Base-by-base conservation (phyloP, 2,797 vertebrate genomes). In the Gambelia wislizenii region DNA sequence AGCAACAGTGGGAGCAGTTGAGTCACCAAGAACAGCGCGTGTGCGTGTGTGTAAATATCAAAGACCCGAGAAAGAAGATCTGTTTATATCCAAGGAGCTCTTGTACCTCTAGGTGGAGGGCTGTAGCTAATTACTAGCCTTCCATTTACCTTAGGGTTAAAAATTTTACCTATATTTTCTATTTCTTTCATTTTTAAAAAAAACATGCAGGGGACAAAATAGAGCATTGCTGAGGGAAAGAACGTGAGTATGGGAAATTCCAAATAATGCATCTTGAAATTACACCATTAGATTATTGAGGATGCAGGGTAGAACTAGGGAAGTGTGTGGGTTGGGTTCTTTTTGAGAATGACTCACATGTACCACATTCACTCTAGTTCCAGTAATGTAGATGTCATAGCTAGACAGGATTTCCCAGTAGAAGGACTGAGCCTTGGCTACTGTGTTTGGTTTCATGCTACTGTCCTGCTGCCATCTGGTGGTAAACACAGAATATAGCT, bases 381-480 rank as follows among this genome's bases (percentile, higher is more conserved):
- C 80, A 0, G 89, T 86, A 95, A 94, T 84, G 86, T 14, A 61
- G 87, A 91, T 91, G 91, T 85, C 84, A 42, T n/a, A 85, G 90
- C 52, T 30, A 25, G 6, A 52, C 70, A 2, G n/a, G 0, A 20
- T 22, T 77, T 47, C 47, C n/a, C 36, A 33, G 44, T 9, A 59
- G 1, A 56, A 6, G 0, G 0, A 0, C 0, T 56, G 0, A 0
- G 20, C 0, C 2, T n/a, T 36, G 42, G 72, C 39, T 3, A 0
- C 39, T 30, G 61, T 27, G 10, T 3, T 16, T 89, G 47, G 30
- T 85, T n/a, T 18, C 72, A 33, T 64, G 42, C 64, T 91, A 36
- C 80, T 86, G 49, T 91, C 89, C 93, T 96, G 94, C 94, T 94
- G 94, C 96, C 95, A 93, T 87, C 95, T 95, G 91, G 93, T 92